A percentile compares a stretch with the other conserved stretches of the same genome.
phyloP scores from a whole-genome alignment of 1,140 invertebrate genomes.

The Scaptodrosophila lebanonensis region DNA sequence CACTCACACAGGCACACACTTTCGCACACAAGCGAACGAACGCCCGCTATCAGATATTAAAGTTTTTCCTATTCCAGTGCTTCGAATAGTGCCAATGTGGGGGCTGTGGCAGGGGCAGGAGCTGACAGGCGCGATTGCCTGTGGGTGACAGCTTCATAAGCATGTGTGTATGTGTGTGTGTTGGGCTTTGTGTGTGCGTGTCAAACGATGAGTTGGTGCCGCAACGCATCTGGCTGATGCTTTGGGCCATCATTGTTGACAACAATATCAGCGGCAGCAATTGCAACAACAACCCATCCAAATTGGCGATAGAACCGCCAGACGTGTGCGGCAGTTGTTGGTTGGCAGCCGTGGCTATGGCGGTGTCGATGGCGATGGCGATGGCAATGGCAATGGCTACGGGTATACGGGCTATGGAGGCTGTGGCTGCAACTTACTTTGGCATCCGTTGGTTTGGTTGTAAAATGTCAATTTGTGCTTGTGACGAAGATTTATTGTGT shows the following conservation, averaged over 20 bases:
- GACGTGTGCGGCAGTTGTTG: no score
- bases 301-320: constrained; percentile 3
- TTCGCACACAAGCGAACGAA: constrained; percentile 1
- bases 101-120: constrained; percentile 25
- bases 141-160: constrained; percentile 33
- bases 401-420: no score
- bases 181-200: constrained; percentile 25
- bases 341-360: no score
- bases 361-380: constrained; percentile 13
- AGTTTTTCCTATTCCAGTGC: constrained; percentile 34
- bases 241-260: constrained; percentile 71
- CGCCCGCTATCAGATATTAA: constrained; percentile 51
- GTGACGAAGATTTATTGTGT: constrained; percentile 75
- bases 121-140: constrained; percentile 9
- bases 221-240: constrained; percentile 69
- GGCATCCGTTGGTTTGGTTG: constrained; percentile 48
- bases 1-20: constrained; percentile 4
- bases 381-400: no score
- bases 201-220: constrained; percentile 56
- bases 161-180: constrained; percentile 17
- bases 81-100: constrained; percentile 43
- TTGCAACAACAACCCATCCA: constrained; percentile 38
- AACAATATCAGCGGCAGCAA: constrained; percentile 61
- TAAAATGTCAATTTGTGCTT: constrained; percentile 74
- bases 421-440: constrained; percentile 57